These are phyloP conservation scores for Pseudonaja textilis DNA, from an alignment of 2,113 vertebrate genomes.

Conservation along the genomic window DNA sequence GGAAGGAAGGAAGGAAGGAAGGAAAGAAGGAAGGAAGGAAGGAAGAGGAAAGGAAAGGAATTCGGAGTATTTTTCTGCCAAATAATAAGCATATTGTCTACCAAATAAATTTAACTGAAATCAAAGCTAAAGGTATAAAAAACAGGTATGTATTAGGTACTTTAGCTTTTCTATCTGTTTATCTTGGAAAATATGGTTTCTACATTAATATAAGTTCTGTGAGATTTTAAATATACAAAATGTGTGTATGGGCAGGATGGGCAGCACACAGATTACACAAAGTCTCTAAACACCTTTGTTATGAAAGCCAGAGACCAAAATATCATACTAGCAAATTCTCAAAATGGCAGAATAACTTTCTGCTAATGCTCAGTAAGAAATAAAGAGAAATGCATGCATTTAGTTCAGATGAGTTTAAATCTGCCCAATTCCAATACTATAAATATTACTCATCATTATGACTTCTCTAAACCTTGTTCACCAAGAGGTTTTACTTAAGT, in stretches of 20 bases:
- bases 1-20: no score
- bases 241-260: not conserved
- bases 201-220: not conserved
- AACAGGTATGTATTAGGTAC: not conserved
- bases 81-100: not conserved
- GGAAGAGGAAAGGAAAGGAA: slow-evolving; percentile 8
- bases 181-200: not conserved
- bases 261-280: not conserved
- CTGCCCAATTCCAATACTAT: not conserved
- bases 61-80: not conserved
- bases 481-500: not conserved
- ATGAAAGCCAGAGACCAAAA: not conserved
- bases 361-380: not conserved
- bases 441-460: not conserved
- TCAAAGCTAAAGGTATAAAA: not conserved
- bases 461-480: not conserved
- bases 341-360: not conserved
- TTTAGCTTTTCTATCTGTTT: not conserved
- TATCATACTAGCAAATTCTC: not conserved
- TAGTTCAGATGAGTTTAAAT: not conserved
- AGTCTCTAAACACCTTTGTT: not conserved
- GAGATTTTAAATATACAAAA: not conserved
- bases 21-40: slow-evolving; percentile 8
- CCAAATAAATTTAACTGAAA: not conserved
- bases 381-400: not conserved